Evolutionary conservation across 2,888 invertebrate species (phyloP), one percentile per base, ranked within the genome.

Genomic region (Ephialtes manifestator): DNA sequence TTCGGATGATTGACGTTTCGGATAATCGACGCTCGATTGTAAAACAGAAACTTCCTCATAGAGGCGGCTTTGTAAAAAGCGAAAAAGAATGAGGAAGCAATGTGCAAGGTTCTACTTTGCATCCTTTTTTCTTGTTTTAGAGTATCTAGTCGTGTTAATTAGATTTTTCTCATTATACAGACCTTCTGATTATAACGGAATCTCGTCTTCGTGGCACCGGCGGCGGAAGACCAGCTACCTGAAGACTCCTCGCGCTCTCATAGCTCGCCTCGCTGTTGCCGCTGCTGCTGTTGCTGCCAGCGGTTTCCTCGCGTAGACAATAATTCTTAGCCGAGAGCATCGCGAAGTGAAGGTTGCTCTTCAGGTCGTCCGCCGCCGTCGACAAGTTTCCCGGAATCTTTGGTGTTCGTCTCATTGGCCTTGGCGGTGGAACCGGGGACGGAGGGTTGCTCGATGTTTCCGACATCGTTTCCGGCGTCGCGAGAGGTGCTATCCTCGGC

Each of bases 391-490:
- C 96, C 65, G 95, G 95, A 81, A 96, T 96, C 90, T 96, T 96
- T 0, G 96, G 96, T 0, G 96, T 96, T 24, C 96, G 94, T 53
- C 96, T 94, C 95, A 96, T 95, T 28, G 96, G 95, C 88, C 95
- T 95, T 0, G 96, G 95, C 15, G 95, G 94, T 63, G 95, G 95
- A 75, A 96, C 94, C 87, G 96, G 96, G 28, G 96, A 95, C 85
- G 96, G 95, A 31, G 97, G 97, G 89, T 96, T 96, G 91, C 97
- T 97, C 2, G 97, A 97, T n/a, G 97, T 95, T 92, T 97, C 97
- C 0, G 97, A 97, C 15, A 98, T 94, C 0, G 97, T 97, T 93
- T 98, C 97, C 0, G 97, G 97, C 74, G 97, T 97, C 11, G 98
- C 98, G 28, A 98, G 92, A 0, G 98, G 97, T 0, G 97, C 98